Percentiles rank a stretch among this genome's conserved stretches.
Evolutionary conservation across 1,140 invertebrate species (phyloP).

Genomic region (Drosophila ogumai): DNA sequence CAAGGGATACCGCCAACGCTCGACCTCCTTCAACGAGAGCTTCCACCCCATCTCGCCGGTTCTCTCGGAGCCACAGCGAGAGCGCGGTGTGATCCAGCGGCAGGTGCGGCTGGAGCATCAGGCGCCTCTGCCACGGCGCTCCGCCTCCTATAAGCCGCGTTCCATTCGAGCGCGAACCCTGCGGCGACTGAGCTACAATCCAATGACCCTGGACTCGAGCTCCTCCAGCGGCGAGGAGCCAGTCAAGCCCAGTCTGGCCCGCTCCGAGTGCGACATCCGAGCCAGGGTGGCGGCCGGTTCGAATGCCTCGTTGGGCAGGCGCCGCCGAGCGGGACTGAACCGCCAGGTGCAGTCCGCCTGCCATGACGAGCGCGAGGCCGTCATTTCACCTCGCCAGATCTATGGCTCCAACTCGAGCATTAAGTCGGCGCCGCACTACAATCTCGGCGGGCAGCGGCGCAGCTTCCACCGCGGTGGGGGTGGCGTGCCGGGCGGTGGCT

Average conservation of each 20-base stretch:
- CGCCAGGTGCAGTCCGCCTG: constrained; percentile 72
- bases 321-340: constrained; percentile 66
- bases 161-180: constrained; percentile 86
- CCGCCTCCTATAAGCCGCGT: constrained; percentile 78
- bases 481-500: constrained; percentile 30
- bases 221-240: constrained; percentile 79
- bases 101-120: constrained; percentile 44
- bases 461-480: constrained; percentile 51
- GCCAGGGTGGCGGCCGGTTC: constrained; percentile 61
- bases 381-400: constrained; percentile 71
- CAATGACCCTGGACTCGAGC: constrained; percentile 85
- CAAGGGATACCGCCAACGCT: constrained; percentile 75
- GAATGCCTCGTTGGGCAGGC: constrained; percentile 57
- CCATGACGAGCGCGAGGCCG: constrained; percentile 68
- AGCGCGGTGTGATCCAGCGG: constrained; percentile 35
- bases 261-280: constrained; percentile 85
- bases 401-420: constrained; percentile 85
- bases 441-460: constrained; percentile 67
- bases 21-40: constrained; percentile 84
- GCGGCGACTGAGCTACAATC: constrained; percentile 86
- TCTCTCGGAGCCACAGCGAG: constrained; percentile 58
- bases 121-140: constrained; percentile 46
- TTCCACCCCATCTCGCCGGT: constrained; percentile 82
- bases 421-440: constrained; percentile 85
- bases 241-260: constrained; percentile 78